Percentiles rank a stretch among this genome's conserved stretches.
phyloP scores from a whole-genome alignment of 2,888 invertebrate species.

The Tyria jacobaeae region DNA sequence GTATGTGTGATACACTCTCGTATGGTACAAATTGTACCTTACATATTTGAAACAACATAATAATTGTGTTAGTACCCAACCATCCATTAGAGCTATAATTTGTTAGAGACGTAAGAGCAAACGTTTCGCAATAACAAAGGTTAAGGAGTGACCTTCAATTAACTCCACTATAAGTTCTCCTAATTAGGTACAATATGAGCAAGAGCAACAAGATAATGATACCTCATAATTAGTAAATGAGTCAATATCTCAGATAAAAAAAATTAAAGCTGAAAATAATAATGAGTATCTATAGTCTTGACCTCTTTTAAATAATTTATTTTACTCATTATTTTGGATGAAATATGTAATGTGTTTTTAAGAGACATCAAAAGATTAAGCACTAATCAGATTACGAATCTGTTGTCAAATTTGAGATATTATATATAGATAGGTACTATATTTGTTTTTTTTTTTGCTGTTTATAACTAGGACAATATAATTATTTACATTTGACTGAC shows the following conservation, averaged over 20 bases:
- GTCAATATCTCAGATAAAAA: conserved; percentile 9
- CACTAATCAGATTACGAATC: no score
- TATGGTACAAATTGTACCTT: background rate
- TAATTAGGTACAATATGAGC: conserved; percentile 4
- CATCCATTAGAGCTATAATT: background rate
- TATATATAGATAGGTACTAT: no score
- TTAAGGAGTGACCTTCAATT: conserved; percentile 14
- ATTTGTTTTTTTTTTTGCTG: no score
- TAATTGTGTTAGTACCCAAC: background rate
- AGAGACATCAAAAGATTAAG: no score
- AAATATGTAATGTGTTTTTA: no score
- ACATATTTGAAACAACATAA: background rate
- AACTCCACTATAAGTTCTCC: conserved; percentile 4
- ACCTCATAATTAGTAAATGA: conserved; percentile 4
- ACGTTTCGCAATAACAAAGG: conserved; percentile 9
- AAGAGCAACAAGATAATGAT: conserved; percentile 6
- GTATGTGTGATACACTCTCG: background rate
- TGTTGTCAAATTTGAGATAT: no score
- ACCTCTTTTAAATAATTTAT: no score
- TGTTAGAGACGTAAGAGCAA: conserved; percentile 1
- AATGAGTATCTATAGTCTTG: no score
- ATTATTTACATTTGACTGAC: no score
- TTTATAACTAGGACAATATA: no score
- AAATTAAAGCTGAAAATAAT: background rate
- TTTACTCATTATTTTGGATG: no score